Evolutionary conservation across 2,797 vertebrate species (phyloP), one percentile per base, ranked within the genome.

Genomic region (Pempheris klunzingeri): DNA sequence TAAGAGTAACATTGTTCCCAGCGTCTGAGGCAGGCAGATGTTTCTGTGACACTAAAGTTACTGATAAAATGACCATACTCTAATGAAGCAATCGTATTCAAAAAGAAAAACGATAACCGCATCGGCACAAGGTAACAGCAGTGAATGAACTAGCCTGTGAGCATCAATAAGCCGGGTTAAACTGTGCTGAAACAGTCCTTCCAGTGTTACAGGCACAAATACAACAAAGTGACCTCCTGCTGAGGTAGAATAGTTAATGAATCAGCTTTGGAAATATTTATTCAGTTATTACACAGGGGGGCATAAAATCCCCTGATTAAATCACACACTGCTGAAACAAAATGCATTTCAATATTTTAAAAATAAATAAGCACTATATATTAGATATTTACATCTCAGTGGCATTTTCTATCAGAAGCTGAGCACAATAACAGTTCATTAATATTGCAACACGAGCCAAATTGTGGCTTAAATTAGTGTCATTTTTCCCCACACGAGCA

Each of bases 351-450:
- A 71, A 59, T 17, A 28, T 80, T 69, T 67, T 22, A 75, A 74
- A 72, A 87, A 87, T 77, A 84, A 86, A 87, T 80, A 81, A 32
- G 55, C 67, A 70, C 20, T 74, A 52, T 50, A 59, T 61, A 76
- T 84, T 32, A 43, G 13, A 74, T 91, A 91, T 88, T 81, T 92
- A 90, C 87, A 93, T 82, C 74, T 77, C 28, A 47, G 59, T 54
- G 49, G 54, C n/a, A 41, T 83, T 80, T 71, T 59, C 39, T 20
- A 70, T 47, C 0, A 44, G 49, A 72, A 43, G 26, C 39, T 17
- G 50, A 62, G 58, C 30, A 79, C 57, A 65, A 63, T 76, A 81
- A 38, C n/a, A 61, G 14, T 15, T 43, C 20, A 80, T 80, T 71
- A 63, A 74, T 20, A 39, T 70, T 68, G 63, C 38, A 50, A 77